phyloP scores from a whole-genome alignment of 1,140 invertebrate genomes.

The Penaeus vannamei region DNA sequence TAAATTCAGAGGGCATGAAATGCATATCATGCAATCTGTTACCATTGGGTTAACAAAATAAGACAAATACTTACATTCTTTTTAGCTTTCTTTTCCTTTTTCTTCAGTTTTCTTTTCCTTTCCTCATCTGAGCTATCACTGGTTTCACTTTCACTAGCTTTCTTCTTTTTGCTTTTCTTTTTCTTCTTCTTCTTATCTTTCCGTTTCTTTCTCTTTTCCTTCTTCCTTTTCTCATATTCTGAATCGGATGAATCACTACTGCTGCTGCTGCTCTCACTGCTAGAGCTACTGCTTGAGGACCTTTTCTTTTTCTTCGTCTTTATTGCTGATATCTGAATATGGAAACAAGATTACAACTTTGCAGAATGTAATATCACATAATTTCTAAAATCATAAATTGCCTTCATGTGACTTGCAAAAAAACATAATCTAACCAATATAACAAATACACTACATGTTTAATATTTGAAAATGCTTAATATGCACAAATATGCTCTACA shows the following conservation, averaged over 20 bases:
- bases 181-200: slow-evolving; percentile 51
- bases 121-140: not conserved
- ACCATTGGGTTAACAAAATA: not conserved
- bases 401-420: too few relatives aligned
- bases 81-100: slow-evolving; percentile 38
- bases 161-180: slow-evolving; percentile 42
- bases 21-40: too few relatives aligned
- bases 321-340: too few relatives aligned
- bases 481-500: too few relatives aligned
- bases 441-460: too few relatives aligned
- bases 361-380: too few relatives aligned
- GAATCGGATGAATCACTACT: not conserved
- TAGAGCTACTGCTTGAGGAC: slow-evolving; percentile 27
- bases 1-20: too few relatives aligned
- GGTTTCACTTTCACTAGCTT: slow-evolving; percentile 39
- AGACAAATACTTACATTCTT: slow-evolving; percentile 25
- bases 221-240: slow-evolving; percentile 31
- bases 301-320: not conserved
- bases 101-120: slow-evolving; percentile 46
- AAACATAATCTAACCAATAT: too few relatives aligned
- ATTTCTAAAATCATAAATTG: too few relatives aligned
- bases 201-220: slow-evolving; percentile 35
- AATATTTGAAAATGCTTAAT: too few relatives aligned
- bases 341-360: too few relatives aligned
- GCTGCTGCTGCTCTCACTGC: not conserved